Percentiles rank a stretch among this genome's conserved stretches.
These are phyloP conservation scores for Hyposmocoma kahamanoa DNA, from an alignment of 1,140 invertebrate genomes.

Conservation along the genomic window DNA sequence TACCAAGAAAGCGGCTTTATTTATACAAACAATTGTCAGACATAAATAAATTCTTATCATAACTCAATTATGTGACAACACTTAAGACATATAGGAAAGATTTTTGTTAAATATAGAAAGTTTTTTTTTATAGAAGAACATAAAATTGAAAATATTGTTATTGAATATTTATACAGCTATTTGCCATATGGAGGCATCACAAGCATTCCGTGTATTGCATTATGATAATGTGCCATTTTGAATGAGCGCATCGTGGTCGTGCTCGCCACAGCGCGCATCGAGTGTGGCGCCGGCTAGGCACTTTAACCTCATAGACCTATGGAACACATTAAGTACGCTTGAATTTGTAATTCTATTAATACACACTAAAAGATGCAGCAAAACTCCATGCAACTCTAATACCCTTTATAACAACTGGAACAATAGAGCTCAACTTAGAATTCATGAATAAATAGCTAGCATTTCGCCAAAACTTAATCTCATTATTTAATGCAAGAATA, in stretches of 20 bases:
- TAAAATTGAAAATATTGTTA: constrained; percentile 19
- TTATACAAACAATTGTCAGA: too few species aligned
- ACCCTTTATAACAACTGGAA: constrained; percentile 24
- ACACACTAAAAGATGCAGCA: constrained; percentile 10
- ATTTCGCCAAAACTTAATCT: constrained; percentile 17
- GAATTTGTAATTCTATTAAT: constrained; percentile 4
- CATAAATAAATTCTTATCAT: too few species aligned
- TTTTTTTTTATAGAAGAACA: too few species aligned
- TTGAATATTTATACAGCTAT: constrained; percentile 30
- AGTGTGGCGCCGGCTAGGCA: constrained; percentile 31
- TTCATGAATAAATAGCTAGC: constrained; percentile 12
- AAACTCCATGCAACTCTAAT: constrained; percentile 24
- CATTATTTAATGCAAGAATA: constrained; percentile 31
- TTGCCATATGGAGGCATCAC: constrained; percentile 43
- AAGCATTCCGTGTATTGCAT: constrained; percentile 52
- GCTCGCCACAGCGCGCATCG: constrained; percentile 33
- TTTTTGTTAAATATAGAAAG: too few species aligned
- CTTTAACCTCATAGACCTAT: neutral
- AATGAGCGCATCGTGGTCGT: constrained; percentile 41
- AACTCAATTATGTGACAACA: too few species aligned
- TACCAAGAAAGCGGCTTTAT: too few species aligned
- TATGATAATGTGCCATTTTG: constrained; percentile 64
- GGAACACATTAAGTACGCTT: neutral
- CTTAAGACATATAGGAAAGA: too few species aligned
- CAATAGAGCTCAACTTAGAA: constrained; percentile 37